phyloP scores from a whole-genome alignment of 2,797 vertebrate genomes.

The Choloepus didactylus region DNA sequence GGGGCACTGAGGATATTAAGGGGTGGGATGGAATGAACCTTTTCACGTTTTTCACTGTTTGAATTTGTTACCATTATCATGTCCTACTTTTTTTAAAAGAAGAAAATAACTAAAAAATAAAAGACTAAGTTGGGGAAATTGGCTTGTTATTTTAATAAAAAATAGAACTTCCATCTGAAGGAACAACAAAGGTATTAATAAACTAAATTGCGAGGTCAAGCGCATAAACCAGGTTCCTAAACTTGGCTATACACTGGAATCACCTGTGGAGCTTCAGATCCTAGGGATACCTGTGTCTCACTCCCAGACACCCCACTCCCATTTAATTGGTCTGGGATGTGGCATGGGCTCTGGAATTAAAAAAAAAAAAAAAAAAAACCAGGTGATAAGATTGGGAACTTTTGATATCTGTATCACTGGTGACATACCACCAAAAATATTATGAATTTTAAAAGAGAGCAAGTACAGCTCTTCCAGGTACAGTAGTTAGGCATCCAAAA shows the following conservation, averaged over 20 bases:
- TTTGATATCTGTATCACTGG: too few species aligned
- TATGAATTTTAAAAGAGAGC: too few species aligned
- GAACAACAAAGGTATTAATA: neutral
- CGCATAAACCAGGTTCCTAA: neutral
- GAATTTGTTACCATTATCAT: too few species aligned
- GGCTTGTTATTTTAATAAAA: neutral
- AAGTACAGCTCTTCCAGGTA: too few species aligned
- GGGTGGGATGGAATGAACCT: neutral
- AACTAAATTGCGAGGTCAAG: neutral
- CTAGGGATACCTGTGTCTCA: neutral
- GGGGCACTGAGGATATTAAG: neutral
- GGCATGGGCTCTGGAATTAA: too few species aligned
- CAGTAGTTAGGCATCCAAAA: too few species aligned
- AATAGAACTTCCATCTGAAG: neutral
- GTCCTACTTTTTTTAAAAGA: neutral
- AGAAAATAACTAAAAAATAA: neutral
- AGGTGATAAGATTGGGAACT: too few species aligned
- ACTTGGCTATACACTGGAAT: neutral
- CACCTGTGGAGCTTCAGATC: neutral
- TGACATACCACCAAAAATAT: too few species aligned
- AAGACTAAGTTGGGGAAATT: neutral
- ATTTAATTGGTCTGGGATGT: too few species aligned
- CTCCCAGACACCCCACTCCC: too few species aligned
- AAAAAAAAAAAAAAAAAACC: too few species aligned
- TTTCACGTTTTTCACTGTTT: neutral